Evolutionary conservation across 2,797 vertebrate species (phyloP).

Genomic region (Tangara arthus): DNA sequence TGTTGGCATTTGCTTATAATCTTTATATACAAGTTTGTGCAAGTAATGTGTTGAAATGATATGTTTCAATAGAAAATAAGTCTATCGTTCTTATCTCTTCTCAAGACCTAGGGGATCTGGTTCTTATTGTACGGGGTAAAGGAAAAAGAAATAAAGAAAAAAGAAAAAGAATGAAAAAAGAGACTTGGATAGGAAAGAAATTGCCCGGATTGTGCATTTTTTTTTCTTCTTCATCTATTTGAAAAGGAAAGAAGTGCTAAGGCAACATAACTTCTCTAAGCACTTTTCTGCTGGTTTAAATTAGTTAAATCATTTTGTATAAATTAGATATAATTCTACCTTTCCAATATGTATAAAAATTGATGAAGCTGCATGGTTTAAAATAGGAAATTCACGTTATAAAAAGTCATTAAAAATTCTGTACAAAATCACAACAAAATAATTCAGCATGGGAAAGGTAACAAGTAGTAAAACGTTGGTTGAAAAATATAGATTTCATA

Average conservation of each 20-base stretch:
- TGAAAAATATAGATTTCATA: constrained; percentile 92
- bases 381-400: constrained; percentile 88
- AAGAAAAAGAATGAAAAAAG: background rate
- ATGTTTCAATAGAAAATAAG: constrained; percentile 73
- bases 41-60: constrained; percentile 73
- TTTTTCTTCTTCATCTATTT: constrained; percentile 72
- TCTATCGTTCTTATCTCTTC: constrained; percentile 64
- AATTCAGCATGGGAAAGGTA: constrained; percentile 88
- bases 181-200: constrained; percentile 73
- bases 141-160: background rate
- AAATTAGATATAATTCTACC: constrained; percentile 88
- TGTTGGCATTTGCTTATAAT: constrained; percentile 78
- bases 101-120: constrained; percentile 66
- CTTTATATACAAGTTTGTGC: constrained; percentile 79
- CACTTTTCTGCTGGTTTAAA: constrained; percentile 88
- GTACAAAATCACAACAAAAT: constrained; percentile 94
- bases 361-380: constrained; percentile 87
- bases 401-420: constrained; percentile 91
- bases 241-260: constrained; percentile 85
- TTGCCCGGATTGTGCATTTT: constrained; percentile 78
- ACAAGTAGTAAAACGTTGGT: constrained; percentile 88
- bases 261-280: constrained; percentile 87
- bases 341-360: constrained; percentile 86
- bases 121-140: constrained; percentile 46
- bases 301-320: constrained; percentile 85